Base-by-base conservation (phyloP, 2,888 invertebrate species). In the Ochropacha duplaris region DNA sequence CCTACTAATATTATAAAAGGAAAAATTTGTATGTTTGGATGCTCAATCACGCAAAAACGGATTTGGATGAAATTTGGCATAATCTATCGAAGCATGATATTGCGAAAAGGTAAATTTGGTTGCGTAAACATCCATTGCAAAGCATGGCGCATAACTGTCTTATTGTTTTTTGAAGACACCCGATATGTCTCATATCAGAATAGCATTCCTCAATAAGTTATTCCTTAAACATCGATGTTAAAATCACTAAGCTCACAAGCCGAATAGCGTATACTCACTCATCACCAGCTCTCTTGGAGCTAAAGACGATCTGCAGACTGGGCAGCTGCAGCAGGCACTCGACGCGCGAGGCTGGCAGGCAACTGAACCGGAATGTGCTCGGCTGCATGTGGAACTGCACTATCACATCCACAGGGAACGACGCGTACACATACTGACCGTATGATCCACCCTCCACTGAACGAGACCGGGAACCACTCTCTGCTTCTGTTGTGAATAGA, bases 311-410 rank as follows among this genome's bases (percentile, higher is more conserved):
- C 86, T 99, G 98, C 69, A 99, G 94, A n/a, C 98, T 97, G 8
- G 99, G 99, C 76, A 99, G 93, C 84, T 98, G 97, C 64, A 99
- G 93, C 94, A 99, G 96, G 80, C 99, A 99, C 90, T 99, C 99
- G 1, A 99, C 99, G 63, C 98, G 93, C 5, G 98, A 98, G 0
- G 98, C 97, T 0, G 99, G 99, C 76, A 98, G 94, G 88, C 99
- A 99, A 69, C 98, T 98, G 90, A 99, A 99, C 60, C 99, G 93
- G 88, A 99, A 98, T 0, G 98, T 98, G 57, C 98, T 98, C 0
- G 99, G 99, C 84, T 99, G 98, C 96, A 99, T 99, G 87, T 98
- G 98, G 92, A 99, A 98, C 89, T 99, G 99, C 49, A 99, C 99
- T 71, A 99, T 97, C 24, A 99, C 99, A 90, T 99, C 99, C 0